Conservation (phyloP, 2,888 invertebrate species). For the Drosophila ustulata region DNA sequence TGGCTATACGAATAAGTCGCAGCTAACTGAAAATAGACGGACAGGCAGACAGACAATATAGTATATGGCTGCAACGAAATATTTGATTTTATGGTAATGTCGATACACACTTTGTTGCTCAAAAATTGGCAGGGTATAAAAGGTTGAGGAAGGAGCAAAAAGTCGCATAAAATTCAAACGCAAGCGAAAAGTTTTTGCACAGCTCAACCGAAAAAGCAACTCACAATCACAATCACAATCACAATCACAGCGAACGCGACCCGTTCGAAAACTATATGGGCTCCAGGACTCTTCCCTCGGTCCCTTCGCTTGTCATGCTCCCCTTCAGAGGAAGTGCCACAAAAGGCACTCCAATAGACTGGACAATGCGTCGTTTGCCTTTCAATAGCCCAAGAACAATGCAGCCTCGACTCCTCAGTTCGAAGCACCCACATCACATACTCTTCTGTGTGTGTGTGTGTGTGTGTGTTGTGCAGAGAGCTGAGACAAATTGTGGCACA, state of each 20-base stretch:
- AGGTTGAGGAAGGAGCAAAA: conserved; percentile 42
- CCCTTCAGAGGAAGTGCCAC: neutral
- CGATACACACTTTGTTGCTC: too few relatives aligned
- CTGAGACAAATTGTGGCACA: conserved; percentile 20
- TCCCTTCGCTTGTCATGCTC: neutral
- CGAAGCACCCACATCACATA: neutral
- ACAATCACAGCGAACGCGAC: conserved; percentile 23
- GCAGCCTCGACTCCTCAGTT: neutral
- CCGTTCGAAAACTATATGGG: conserved; percentile 23
- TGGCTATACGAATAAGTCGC: neutral
- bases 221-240: conserved; percentile 47
- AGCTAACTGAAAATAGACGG: neutral
- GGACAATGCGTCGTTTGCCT: conserved; percentile 24
- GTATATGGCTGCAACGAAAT: too few relatives aligned
- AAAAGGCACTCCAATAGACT: conserved; percentile 12
- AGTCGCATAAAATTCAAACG: conserved; percentile 79
- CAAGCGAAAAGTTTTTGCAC: conserved; percentile 72
- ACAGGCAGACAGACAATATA: too few relatives aligned
- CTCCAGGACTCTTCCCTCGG: neutral
- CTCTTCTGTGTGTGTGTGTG: neutral
- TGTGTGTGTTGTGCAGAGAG: neutral
- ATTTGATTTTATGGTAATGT: too few relatives aligned
- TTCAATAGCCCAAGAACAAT: conserved; percentile 31
- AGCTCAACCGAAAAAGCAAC: conserved; percentile 58
- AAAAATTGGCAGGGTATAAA: neutral